phyloP scores from a whole-genome alignment of 2,888 invertebrate genomes.

The Lapara coniferarum region DNA sequence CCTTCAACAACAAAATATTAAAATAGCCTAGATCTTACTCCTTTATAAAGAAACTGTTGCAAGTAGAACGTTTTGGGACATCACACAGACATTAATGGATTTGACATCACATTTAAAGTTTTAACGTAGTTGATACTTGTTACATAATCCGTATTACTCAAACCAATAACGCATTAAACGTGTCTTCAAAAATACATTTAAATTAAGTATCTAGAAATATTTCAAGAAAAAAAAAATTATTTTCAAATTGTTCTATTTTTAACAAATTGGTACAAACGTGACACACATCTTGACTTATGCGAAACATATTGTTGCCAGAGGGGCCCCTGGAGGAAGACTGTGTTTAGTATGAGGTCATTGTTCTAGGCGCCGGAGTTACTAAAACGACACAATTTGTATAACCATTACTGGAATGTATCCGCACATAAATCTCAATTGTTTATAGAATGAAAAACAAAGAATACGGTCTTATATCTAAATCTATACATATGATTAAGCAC shows the following conservation, averaged over 20 bases:
- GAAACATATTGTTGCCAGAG: constrained; percentile 55
- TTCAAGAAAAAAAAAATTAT: background rate
- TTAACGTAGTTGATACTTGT: no score
- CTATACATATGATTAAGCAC: no score
- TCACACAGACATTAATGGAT: no score
- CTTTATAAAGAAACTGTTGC: no score
- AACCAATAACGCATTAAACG: background rate
- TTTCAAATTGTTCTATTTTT: background rate
- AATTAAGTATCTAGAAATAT: no score
- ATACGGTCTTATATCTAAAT: background rate
- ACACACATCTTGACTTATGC: constrained; percentile 43
- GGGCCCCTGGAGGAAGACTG: constrained; percentile 60
- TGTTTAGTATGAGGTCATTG: constrained; percentile 74
- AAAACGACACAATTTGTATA: constrained; percentile 25
- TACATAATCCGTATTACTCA: background rate
- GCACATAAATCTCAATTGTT: background rate
- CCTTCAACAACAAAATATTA: no score
- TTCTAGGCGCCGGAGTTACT: constrained; percentile 60
- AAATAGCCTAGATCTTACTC: no score
- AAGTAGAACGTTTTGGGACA: no score
- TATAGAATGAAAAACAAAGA: background rate
- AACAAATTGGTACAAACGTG: constrained; percentile 42
- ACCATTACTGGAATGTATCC: constrained; percentile 24
- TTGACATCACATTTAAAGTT: no score
- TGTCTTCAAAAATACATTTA: background rate